Percentiles rank a stretch among this genome's conserved stretches.
These are phyloP conservation scores for Gryon sp. DNA, from an alignment of 1,140 invertebrate species.

Conservation along the genomic window DNA sequence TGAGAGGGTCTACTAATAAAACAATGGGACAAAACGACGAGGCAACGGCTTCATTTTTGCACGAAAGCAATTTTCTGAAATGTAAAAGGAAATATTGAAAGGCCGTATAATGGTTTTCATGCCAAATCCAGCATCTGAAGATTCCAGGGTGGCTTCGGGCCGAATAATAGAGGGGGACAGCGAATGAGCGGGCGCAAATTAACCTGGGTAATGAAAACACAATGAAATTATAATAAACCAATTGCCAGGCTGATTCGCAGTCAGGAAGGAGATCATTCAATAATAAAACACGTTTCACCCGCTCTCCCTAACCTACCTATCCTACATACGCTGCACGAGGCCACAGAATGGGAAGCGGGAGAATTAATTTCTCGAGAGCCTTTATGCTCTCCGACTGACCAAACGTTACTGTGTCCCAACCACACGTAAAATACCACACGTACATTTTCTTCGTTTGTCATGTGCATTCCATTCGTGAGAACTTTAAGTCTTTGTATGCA, in stretches of 20 bases:
- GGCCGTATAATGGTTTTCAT: slow-evolving; percentile 52
- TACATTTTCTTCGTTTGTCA: slow-evolving; percentile 58
- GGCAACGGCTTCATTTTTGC: slow-evolving; percentile 37
- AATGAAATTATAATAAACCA: slow-evolving; percentile 80
- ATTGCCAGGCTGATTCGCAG: slow-evolving; percentile 78
- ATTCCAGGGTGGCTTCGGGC: slow-evolving; percentile 62
- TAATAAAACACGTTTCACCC: slow-evolving; percentile 77
- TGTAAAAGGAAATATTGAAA: slow-evolving; percentile 52
- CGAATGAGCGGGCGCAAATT: slow-evolving; percentile 73
- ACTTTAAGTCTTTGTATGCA: slow-evolving; percentile 44
- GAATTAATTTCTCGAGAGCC: slow-evolving; percentile 79
- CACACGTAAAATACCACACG: slow-evolving; percentile 61
- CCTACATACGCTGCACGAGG: slow-evolving; percentile 38
- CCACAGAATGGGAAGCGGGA: slow-evolving; percentile 64
- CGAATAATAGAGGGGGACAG: slow-evolving; percentile 74
- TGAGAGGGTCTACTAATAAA: slow-evolving; percentile 10
- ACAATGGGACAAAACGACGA: slow-evolving; percentile 22
- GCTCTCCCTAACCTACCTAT: slow-evolving; percentile 61
- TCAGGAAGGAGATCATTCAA: slow-evolving; percentile 77
- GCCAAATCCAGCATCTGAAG: slow-evolving; percentile 71
- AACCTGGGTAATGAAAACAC: slow-evolving; percentile 78
- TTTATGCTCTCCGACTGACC: slow-evolving; percentile 78
- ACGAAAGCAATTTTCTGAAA: slow-evolving; percentile 52
- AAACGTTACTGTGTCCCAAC: slow-evolving; percentile 68
- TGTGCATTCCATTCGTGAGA: slow-evolving; percentile 57